Base-by-base conservation (phyloP, 2,888 invertebrate species). In the Lasioglossum lativentre region DNA sequence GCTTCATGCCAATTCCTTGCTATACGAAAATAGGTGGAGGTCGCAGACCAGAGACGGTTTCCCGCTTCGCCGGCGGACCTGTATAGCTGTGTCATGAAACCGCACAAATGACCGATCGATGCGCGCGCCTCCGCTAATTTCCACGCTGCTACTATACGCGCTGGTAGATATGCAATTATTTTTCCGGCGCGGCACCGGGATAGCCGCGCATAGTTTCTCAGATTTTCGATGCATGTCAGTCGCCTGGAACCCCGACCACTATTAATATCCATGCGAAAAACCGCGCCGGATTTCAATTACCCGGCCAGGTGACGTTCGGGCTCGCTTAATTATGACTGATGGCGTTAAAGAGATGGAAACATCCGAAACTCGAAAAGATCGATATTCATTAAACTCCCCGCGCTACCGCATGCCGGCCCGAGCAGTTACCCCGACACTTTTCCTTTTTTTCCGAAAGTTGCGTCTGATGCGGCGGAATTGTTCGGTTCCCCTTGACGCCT, bases 1-100 rank as follows among this genome's bases (percentile, higher is more conserved):
- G 92, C 92, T 74, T 70, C 68, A 75, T 89, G 92, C 92, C 92
- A 92, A 91, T 92, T 92, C 90, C 91, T 92, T 91, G 87, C 89
- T 81, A 80, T 84, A 89, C 91, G 91, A 92, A 92, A 92, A 92
- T 92, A 92, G 91, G 90, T 91, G 88, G 92, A 92, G 91, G 92
- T 91, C 90, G 91, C 87, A 88, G 87, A 86, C 89, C 88, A 78
- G 68, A 79, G 86, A 82, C 71, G 79, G 75, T 90, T 79, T 75
- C 80, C 78, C 80, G 75, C 85, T 80, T 77, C 72, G 73, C 27
- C 45, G 74, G 71, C 59, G 72, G 30, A 78, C 82, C 73, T 75
- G 78, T 75, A 79, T 72, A 40, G 73, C 63, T 76, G 78, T 79
- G 83, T 71, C 83, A 52, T 77, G 88, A 90, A 88, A 90, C 85